Evolutionary conservation across 2,888 invertebrate genomes (phyloP).

Genomic region (Apodemia mormo): DNA sequence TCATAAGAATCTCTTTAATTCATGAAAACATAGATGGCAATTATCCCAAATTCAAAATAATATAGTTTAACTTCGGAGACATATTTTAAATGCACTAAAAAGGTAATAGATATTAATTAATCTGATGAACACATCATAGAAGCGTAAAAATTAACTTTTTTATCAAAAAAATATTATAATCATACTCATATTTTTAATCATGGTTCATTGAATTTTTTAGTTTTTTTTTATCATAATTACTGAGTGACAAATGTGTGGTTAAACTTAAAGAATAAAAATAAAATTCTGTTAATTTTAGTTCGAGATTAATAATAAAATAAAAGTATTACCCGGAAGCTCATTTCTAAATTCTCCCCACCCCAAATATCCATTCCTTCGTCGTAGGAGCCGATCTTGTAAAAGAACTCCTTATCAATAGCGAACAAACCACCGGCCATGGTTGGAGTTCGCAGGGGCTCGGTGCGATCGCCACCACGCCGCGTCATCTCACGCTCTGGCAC

Average conservation of each 20-base stretch:
- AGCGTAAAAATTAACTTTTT: too few species aligned
- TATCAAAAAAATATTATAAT: too few species aligned
- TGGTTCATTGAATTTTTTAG: too few species aligned
- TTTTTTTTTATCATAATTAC: too few species aligned
- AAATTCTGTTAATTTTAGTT: not conserved
- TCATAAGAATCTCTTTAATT: too few species aligned
- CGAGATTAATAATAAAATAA: not conserved
- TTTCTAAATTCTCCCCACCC: conserved; percentile 98
- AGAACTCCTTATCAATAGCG: conserved; percentile 97
- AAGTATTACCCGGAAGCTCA: conserved; percentile 92
- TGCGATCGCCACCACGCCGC: conserved; percentile 94
- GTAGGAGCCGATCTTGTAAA: conserved; percentile 98
- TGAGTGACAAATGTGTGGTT: not conserved
- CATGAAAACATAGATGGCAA: too few species aligned
- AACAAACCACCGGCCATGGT: conserved; percentile 99
- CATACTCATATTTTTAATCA: too few species aligned
- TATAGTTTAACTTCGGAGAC: too few species aligned
- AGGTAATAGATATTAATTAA: too few species aligned
- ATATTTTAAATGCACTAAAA: too few species aligned
- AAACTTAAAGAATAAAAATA: not conserved
- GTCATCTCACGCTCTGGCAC: conserved; percentile 98
- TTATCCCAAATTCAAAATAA: too few species aligned
- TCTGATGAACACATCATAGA: too few species aligned
- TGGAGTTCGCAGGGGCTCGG: conserved; percentile 95
- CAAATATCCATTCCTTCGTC: conserved; percentile 99